A percentile compares a stretch with the other conserved stretches of the same genome.
phyloP scores from a whole-genome alignment of 2,888 invertebrate species.

The Xanthostigma xanthostigma region DNA sequence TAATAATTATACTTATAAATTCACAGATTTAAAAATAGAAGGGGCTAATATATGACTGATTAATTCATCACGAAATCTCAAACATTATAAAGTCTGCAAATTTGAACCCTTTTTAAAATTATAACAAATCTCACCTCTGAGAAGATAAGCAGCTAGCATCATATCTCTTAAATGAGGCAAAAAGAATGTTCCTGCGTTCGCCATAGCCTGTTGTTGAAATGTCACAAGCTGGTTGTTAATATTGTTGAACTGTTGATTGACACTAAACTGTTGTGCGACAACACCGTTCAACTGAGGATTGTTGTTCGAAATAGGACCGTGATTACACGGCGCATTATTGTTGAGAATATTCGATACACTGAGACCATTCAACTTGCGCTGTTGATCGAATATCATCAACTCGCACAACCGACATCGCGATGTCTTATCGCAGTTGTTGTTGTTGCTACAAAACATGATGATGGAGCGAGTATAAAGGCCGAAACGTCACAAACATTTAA shows the following conservation, averaged over 20 bases:
- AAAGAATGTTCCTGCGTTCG: conserved; percentile 24
- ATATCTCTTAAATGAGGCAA: conserved; percentile 45
- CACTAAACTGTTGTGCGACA: not conserved
- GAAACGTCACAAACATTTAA: too few species aligned
- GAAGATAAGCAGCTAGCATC: conserved; percentile 47
- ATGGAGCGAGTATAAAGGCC: not conserved
- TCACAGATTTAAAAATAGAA: too few species aligned
- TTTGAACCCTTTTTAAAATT: too few species aligned
- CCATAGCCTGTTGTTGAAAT: not conserved
- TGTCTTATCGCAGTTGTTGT: not conserved
- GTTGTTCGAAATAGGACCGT: not conserved
- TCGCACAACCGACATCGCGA: conserved; percentile 4
- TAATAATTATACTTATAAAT: too few species aligned
- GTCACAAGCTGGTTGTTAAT: not conserved
- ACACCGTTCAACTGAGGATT: not conserved
- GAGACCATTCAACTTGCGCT: not conserved
- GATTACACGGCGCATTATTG: not conserved
- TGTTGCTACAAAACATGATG: conserved; percentile 2
- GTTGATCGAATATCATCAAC: conserved; percentile 2
- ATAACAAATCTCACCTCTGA: conserved; percentile 37
- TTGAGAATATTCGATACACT: not conserved
- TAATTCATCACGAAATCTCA: too few species aligned
- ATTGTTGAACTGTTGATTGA: not conserved
- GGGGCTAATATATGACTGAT: too few species aligned
- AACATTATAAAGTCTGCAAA: too few species aligned